Base-by-base conservation (phyloP, 2,888 invertebrate genomes). In the Chrysina gloriosa region DNA sequence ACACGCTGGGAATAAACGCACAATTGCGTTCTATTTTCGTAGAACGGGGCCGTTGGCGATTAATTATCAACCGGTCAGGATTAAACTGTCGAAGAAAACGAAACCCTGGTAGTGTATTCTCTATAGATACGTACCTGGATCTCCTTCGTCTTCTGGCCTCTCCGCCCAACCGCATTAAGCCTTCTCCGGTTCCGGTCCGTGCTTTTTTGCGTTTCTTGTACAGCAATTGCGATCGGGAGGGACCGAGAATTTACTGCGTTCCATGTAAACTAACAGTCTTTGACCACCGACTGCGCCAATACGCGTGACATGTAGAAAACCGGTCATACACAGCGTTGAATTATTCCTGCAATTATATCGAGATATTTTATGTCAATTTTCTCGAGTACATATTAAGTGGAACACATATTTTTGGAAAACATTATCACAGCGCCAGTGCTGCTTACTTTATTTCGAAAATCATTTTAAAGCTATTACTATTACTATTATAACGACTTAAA, bases 201-300 rank as follows among this genome's bases (percentile, higher is more conserved):
- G 9, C 5, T 52, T 31, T 52, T 52, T 11, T 29, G 14, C 29
- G 6, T 52, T 19, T 19, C 16, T 14, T 14, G 16, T 45, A 16
- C 19, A 16, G 4, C 29, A 16, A 29, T 19, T 9, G 31, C 9
- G 52, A 31, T 16, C 31, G 31, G 14, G 31, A 52, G 11, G 48
- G 48, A 50, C 14, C 48, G 25, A 50, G 25, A 45, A 52, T 63
- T 63, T 63, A 63, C 63, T 31, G 29, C 63, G 45, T 39, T 29
- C 45, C 63, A 45, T 39, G 63, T 47, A 47, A 42, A 45, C 45
- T 45, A 29, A 45, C 63, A 63, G 45, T 27, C 63, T 42, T 21
- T 56, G 63, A 45, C 63, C 63, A 63, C 63, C 63, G 63, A 63
- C 63, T 45, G 45, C 9, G 63, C 42, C 63, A 47, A 42, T 42